These are phyloP conservation scores for Halcyon chelicuti DNA, from an alignment of 2,797 vertebrate species.

Conservation along the genomic window DNA sequence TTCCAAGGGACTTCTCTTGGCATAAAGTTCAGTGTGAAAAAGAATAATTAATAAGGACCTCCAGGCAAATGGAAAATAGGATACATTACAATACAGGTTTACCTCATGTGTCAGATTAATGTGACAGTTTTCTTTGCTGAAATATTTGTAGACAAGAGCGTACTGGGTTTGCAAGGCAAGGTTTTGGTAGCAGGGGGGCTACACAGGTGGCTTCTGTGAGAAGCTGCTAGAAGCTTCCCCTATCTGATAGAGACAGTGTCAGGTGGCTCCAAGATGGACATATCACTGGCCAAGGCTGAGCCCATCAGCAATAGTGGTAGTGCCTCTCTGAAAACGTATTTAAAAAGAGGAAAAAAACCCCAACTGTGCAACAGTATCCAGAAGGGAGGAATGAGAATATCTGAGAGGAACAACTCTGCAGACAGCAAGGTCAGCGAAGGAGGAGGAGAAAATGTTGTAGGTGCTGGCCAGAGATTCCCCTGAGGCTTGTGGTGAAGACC, in stretches of 20 bases:
- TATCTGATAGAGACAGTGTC: fast-evolving
- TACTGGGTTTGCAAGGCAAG: neutral
- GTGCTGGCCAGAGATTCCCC: neutral
- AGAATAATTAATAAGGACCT: neutral
- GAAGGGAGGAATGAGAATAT: neutral
- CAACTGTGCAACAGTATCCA: neutral
- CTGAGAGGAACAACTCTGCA: neutral
- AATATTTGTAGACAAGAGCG: neutral
- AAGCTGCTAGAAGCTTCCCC: neutral
- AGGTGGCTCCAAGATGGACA: neutral
- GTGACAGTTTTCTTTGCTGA: neutral
- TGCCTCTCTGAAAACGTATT: fast-evolving
- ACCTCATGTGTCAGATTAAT: neutral
- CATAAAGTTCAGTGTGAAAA: neutral
- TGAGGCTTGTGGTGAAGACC: neutral
- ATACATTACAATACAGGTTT: neutral
- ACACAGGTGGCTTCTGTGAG: neutral
- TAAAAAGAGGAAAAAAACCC: neutral
- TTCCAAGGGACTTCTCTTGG: neutral
- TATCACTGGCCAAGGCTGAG: neutral
- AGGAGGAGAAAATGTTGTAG: neutral
- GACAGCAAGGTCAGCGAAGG: neutral
- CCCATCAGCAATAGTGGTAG: neutral
- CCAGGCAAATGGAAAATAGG: neutral
- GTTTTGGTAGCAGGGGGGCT: neutral